These are phyloP conservation scores for Alsophila aescularia DNA, from an alignment of 2,888 invertebrate genomes.

Conservation along the genomic window DNA sequence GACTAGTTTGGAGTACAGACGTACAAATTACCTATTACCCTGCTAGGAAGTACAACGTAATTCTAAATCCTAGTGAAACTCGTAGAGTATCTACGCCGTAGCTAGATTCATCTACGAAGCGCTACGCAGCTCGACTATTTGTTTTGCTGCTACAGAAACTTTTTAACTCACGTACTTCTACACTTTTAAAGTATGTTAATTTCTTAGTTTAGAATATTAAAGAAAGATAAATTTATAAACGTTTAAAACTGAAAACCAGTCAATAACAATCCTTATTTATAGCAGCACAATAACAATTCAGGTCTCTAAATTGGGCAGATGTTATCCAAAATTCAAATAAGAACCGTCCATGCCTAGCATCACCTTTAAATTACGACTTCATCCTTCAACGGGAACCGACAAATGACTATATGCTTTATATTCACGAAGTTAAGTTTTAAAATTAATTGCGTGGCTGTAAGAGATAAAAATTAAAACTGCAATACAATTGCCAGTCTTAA, in stretches of 20 bases:
- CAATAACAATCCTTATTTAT: constrained; percentile 29
- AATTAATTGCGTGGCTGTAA: constrained; percentile 29
- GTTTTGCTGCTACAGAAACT: constrained; percentile 6
- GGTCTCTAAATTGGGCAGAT: constrained; percentile 46
- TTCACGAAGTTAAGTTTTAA: constrained; percentile 34
- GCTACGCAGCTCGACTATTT: constrained; percentile 25
- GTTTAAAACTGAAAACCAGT: constrained; percentile 14
- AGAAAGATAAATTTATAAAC: not conserved
- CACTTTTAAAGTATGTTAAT: not conserved
- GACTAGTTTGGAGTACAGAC: no score
- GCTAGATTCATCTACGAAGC: constrained; percentile 34
- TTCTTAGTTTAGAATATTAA: not conserved
- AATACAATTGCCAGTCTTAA: constrained; percentile 56
- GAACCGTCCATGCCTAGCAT: constrained; percentile 49
- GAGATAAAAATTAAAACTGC: constrained; percentile 46
- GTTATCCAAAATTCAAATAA: constrained; percentile 51
- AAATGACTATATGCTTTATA: constrained; percentile 44
- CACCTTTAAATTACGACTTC: constrained; percentile 50
- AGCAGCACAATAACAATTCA: constrained; percentile 40
- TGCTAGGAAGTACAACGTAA: not conserved
- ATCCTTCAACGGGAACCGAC: constrained; percentile 43
- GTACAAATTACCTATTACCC: no score
- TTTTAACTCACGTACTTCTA: not conserved
- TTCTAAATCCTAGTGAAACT: not conserved
- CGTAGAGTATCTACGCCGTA: constrained; percentile 23